A percentile compares a stretch with the other conserved stretches of the same genome.
Evolutionary conservation across 2,797 vertebrate genomes (phyloP).

Genomic region (Melopsittacus undulatus): DNA sequence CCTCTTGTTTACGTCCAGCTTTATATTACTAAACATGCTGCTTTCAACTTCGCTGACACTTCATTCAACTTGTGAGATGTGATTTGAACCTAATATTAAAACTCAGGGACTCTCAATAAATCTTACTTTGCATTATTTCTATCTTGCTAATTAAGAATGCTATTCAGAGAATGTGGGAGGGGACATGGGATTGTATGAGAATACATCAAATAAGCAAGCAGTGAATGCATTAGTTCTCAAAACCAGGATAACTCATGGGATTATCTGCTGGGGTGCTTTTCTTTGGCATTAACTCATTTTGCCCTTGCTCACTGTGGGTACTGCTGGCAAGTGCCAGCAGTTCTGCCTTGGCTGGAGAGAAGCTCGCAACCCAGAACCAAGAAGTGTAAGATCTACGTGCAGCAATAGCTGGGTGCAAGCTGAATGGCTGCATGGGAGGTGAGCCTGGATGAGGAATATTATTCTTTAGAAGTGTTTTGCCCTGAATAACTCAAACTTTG

Average conservation of each 20-base stretch:
- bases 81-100: not conserved
- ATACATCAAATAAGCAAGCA: not conserved
- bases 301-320: not conserved
- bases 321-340: not conserved
- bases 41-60: not conserved
- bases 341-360: not conserved
- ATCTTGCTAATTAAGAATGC: not conserved
- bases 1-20: conserved; percentile 7
- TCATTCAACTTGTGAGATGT: not conserved
- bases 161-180: not conserved
- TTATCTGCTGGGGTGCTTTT: not conserved
- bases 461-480: not conserved
- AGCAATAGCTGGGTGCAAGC: not conserved
- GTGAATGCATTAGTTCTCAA: not conserved
- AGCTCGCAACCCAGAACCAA: not conserved
- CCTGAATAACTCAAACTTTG: not conserved
- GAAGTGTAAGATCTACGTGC: not conserved
- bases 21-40: not conserved
- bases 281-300: not conserved
- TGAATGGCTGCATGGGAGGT: not conserved
- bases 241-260: not conserved
- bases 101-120: not conserved
- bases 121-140: not conserved
- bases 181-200: not conserved
- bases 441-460: not conserved